Evolutionary conservation across 2,113 vertebrate species (phyloP), one percentile per base, ranked within the genome.

Genomic region (Siniperca chuatsi): DNA sequence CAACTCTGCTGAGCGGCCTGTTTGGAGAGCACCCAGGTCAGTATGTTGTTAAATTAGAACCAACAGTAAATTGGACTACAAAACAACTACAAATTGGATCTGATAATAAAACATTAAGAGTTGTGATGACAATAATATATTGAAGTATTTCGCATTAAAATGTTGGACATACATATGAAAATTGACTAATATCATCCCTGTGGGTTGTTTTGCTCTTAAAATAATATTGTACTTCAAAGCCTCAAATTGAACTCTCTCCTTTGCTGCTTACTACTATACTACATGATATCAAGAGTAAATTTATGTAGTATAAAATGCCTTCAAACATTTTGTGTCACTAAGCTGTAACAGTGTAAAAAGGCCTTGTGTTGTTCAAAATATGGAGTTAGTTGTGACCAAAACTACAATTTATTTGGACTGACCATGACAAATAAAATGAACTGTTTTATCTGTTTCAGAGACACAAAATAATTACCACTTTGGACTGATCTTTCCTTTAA

Each of bases 1-100:
- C 95, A 13, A 97, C 96, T 9, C 95, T 99, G 33, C 50, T 98
- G 65, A 95, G 89, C 91, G 98, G 95, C 85, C 92, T 99, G 67
- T 98, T 96, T 58, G 96, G 98, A 90, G 88, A 93, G 16, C 87
- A 96, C 61, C 94, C 96, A 97, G 98, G 98, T 98, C 88, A 75
- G 69, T 46, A 25, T 44, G 46, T 42, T 68, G 8, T 48, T n/a
- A 66, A 44, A 42, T 44, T 44, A n/a, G 8, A 21, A 13, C 10
- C 23, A 11, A 11, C 18, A 11, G 10, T 21, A 57, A 2, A 52
- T 52, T 52, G 50, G 4, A 20, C 1, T 52, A 6, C 50, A 52
- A n/a, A 42, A 10, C 18, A 37, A 40, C 18, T 16, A 16, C 4
- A 50, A 20, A 29, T 50, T 33, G 25, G 16, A 33, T 69, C 42